Base-by-base conservation (phyloP, 2,113 vertebrate species). In the Sturnus vulgaris region DNA sequence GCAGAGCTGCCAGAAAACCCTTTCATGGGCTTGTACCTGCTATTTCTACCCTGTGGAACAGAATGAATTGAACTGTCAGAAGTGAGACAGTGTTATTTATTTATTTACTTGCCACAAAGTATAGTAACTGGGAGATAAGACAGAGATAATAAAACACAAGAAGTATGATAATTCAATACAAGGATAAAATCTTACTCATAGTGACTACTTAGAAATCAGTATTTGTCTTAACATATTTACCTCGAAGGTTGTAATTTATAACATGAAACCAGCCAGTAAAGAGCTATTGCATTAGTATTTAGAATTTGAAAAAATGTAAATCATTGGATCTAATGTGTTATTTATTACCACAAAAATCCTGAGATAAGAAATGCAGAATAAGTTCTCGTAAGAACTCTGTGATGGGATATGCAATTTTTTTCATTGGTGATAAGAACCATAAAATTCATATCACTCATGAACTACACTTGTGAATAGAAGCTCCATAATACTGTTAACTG, bases 351-450 rank as follows among this genome's bases (percentile, higher is more conserved):
- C 83, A 85, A 90, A 91, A 95, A 12, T 59, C 21, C 39, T 69
- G 87, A 91, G 87, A 95, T 95, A 92, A 96, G 81, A 94, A 89
- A 89, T 82, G 78, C 63, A 73, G 78, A 82, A 61, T 35, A 46
- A 53, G 7, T 80, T 85, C 33, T 77, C 28, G 11, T 30, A 77
- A 73, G 70, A 91, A 55, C 46, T 85, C 70, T 59, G 30, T 75
- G 89, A 95, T 95, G 66, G 46, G 46, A 80, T 93, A 94, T 92
- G 92, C 88, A 95, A 92, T 78, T 94, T 68, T 85, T 88, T 81
- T 33, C 60, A 33, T 22, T 92, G 63, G 52, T 71, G 77, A 69
- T 95, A 91, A 97, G 82, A 94, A 63, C 82, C 66, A 55, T 95
- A 88, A 85, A 85, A 90, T 94, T 57, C 81, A 24, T 82, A 63